These are phyloP conservation scores for Dugesia japonica DNA, from an alignment of 2,888 invertebrate species.

Conservation along the genomic window DNA sequence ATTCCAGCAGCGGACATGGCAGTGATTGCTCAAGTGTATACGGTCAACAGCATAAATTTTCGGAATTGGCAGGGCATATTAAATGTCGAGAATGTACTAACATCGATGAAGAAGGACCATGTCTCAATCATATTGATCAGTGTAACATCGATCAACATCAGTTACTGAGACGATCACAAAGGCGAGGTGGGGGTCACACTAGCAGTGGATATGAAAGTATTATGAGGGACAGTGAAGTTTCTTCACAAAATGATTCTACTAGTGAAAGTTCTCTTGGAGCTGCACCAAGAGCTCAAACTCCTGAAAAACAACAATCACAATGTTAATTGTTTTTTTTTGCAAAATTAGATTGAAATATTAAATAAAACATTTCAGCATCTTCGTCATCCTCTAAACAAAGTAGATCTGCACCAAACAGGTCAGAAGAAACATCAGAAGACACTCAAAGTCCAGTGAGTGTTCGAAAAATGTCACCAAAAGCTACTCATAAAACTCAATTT, in stretches of 20 bases:
- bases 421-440: constrained; percentile 34
- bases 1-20: constrained; percentile 48
- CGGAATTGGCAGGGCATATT: neutral
- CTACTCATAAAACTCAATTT: neutral
- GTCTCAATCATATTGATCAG: constrained; percentile 35
- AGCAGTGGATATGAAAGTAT: constrained; percentile 69
- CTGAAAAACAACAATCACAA: constrained; percentile 22
- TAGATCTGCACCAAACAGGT: constrained; percentile 43
- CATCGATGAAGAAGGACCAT: constrained; percentile 35
- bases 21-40: constrained; percentile 41
- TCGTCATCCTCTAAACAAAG: constrained; percentile 38
- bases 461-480: constrained; percentile 24
- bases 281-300: constrained; percentile 22
- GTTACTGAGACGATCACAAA: constrained; percentile 23
- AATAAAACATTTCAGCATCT: constrained; percentile 17
- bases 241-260: constrained; percentile 46
- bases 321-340: neutral
- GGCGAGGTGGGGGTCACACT: constrained; percentile 37
- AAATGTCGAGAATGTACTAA: constrained; percentile 35
- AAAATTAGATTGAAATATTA: neutral
- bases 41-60: constrained; percentile 36
- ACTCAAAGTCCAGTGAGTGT: constrained; percentile 34
- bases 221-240: constrained; percentile 63
- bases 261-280: constrained; percentile 39
- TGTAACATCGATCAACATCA: constrained; percentile 37